Conservation (phyloP, 1,140 invertebrate genomes). For the Vollenhovia emeryi region DNA sequence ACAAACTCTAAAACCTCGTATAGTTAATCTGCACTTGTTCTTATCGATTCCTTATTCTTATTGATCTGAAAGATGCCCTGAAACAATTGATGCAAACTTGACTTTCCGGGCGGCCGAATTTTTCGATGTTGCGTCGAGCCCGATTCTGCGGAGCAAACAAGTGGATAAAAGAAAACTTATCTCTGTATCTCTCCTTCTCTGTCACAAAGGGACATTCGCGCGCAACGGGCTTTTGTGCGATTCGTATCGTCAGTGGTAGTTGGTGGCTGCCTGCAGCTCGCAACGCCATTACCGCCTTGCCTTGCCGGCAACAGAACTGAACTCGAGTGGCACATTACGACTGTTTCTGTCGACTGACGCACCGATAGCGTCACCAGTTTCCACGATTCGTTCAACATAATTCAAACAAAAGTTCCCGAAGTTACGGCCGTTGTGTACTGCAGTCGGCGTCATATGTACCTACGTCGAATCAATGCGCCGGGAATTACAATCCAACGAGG, state of each 20-base stretch:
- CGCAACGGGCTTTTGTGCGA: constrained; percentile 65
- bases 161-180: constrained; percentile 54
- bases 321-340: constrained; percentile 56
- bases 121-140: background rate
- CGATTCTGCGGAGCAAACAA: constrained; percentile 16
- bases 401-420: constrained; percentile 71
- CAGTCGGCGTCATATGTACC: constrained; percentile 40
- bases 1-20: background rate
- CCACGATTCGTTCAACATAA: constrained; percentile 71
- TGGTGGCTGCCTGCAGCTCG: constrained; percentile 37
- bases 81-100: background rate
- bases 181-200: background rate
- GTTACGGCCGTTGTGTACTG: constrained; percentile 64
- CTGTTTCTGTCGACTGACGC: constrained; percentile 64
- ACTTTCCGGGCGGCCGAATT: background rate
- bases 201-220: constrained; percentile 40
- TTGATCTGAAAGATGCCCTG: background rate
- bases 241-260: constrained; percentile 57
- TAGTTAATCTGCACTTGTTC: background rate
- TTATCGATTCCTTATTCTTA: background rate
- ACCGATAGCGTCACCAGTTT: constrained; percentile 70
- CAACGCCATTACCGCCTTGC: constrained; percentile 63
- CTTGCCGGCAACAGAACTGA: constrained; percentile 47
- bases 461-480: constrained; percentile 47
- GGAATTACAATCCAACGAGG: constrained; percentile 57